A percentile compares a stretch with the other conserved stretches of the same genome.
phyloP scores from a whole-genome alignment of 1,140 invertebrate species.

The Apocrypta bakeri region DNA sequence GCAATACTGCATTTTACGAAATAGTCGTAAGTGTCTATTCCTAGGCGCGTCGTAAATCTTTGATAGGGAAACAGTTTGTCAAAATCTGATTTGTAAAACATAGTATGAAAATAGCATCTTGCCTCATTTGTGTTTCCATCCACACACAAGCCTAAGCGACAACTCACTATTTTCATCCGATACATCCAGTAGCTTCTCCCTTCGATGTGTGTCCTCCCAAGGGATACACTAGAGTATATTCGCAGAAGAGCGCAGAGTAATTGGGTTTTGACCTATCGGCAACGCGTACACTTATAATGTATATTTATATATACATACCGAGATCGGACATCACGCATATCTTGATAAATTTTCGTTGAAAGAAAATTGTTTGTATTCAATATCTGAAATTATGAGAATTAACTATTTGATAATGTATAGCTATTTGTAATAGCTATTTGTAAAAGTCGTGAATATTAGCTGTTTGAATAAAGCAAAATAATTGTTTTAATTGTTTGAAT shows the following conservation, averaged over 20 bases:
- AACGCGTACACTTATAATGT: slow-evolving; percentile 38
- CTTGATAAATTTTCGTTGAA: too few species aligned
- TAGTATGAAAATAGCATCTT: background rate
- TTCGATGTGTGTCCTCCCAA: slow-evolving; percentile 50
- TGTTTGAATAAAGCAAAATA: too few species aligned
- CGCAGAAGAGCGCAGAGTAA: slow-evolving; percentile 61
- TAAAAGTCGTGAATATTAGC: too few species aligned
- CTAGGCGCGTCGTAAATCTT: background rate
- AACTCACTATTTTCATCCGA: background rate
- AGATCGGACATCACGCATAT: background rate
- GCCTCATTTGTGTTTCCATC: background rate
- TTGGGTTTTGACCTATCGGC: slow-evolving; percentile 65
- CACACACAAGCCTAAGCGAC: background rate
- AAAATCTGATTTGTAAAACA: slow-evolving; percentile 37
- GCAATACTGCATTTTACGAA: too few species aligned
- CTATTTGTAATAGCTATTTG: too few species aligned
- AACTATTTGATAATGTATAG: too few species aligned
- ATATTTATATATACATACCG: slow-evolving; percentile 53
- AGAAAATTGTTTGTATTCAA: too few species aligned
- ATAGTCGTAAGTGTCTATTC: background rate
- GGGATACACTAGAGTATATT: slow-evolving; percentile 59
- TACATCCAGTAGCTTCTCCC: background rate
- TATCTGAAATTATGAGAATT: too few species aligned
- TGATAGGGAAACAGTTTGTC: background rate
- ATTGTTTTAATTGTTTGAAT: too few species aligned